Evolutionary conservation across 2,113 vertebrate species (phyloP).

Genomic region (Percopsis transmontana): DNA sequence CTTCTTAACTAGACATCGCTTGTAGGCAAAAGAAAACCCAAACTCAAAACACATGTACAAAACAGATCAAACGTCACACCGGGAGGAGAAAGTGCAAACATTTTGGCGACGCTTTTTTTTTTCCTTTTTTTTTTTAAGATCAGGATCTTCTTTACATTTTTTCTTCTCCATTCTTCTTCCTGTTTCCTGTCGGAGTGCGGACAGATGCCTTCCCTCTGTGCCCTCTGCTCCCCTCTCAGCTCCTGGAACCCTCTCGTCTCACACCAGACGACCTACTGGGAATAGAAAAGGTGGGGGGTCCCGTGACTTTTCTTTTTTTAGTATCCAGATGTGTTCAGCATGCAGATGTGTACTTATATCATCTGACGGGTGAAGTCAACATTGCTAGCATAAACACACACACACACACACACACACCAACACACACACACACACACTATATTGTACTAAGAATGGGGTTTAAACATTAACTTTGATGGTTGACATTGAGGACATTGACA

Average conservation of each 20-base stretch:
- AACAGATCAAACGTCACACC: conserved; percentile 66
- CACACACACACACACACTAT: neutral
- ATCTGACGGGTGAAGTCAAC: too few species aligned
- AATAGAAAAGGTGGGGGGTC: conserved; percentile 33
- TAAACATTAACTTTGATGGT: neutral
- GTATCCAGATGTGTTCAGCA: conserved; percentile 1
- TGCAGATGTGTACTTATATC: conserved; percentile 30
- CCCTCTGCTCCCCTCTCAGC: conserved; percentile 70
- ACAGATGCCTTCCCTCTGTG: conserved; percentile 66
- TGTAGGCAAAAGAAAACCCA: conserved; percentile 28
- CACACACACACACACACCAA: neutral
- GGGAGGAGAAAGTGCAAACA: conserved; percentile 84
- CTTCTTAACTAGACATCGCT: conserved; percentile 48
- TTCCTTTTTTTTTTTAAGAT: conserved; percentile 28
- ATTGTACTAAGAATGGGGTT: too few species aligned
- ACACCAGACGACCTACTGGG: conserved; percentile 80
- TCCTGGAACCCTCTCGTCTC: conserved; percentile 67
- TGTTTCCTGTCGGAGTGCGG: conserved; percentile 63
- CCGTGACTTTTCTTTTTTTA: conserved; percentile 18
- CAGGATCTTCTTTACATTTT: conserved; percentile 34
- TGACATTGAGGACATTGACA: too few species aligned
- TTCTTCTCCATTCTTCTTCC: conserved; percentile 56
- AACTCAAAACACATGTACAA: conserved; percentile 47
- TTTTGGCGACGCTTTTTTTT: conserved; percentile 76
- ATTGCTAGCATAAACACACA: conserved; percentile 1